Base-by-base conservation (phyloP, 2,113 vertebrate species). In the Acanthisitta chloris region DNA sequence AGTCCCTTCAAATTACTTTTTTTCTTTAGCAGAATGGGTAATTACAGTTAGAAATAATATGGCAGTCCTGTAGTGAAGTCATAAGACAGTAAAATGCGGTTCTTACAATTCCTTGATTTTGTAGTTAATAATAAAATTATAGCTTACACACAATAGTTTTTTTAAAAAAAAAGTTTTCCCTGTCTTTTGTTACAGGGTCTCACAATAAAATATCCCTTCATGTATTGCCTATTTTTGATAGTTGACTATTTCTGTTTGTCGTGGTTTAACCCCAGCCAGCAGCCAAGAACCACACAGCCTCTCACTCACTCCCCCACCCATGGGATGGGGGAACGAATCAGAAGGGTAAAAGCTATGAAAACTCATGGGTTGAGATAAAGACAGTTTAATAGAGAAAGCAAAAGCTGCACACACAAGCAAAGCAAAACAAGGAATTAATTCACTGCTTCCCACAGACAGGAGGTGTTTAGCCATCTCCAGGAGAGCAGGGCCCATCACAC, bases 41-140 rank as follows among this genome's bases (percentile, higher is more conserved):
- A 90, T 92, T 94, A 88, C 28, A 77, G 58, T 58, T 67, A 86
- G 58, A 94, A 94, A 86, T 77, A 97, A 94, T 46, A 90, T 11
- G 23, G 24, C 55, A 81, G 36, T 78, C 79, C 76, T 90, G 43
- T 25, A 84, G 67, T 59, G 51, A 92, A 88, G 76, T 70, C 82
- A 38, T 83, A 92, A 83, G 76, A 73, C 38, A 81, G 29, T 77
- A 85, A 94, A 93, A 92, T 73, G 33, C 33, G 61, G 48, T 83
- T 83, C 77, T 69, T 49, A 38, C 1, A 1, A 85, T 66, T 70
- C 31, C 38, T 80, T 88, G 33, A 43, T 69, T 95, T 83, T 79
- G 46, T 21, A 82, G 82, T 90, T 90, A 94, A 36, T 48, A 36
- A 65, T 51, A 70, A 67, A 89, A 59, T 74, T 90, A 70, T 7